These are phyloP conservation scores for Trigoniulus corallinus DNA, from an alignment of 1,140 invertebrate species.

Conservation along the genomic window DNA sequence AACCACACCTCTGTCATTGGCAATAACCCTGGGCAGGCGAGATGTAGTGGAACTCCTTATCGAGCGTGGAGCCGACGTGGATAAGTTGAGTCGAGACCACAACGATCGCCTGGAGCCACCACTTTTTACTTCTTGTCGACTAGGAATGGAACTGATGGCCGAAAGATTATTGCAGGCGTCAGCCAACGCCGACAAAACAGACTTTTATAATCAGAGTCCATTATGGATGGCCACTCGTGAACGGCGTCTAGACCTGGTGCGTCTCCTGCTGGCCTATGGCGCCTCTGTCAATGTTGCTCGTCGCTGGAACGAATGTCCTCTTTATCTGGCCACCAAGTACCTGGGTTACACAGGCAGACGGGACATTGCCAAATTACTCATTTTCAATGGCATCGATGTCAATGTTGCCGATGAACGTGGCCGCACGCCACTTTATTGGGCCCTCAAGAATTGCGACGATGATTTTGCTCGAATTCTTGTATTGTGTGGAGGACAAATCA, in stretches of 20 bases:
- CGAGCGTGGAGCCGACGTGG: slow-evolving; percentile 15
- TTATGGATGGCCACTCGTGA: slow-evolving; percentile 15
- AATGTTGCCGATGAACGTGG: slow-evolving; percentile 2
- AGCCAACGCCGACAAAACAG: slow-evolving; percentile 15
- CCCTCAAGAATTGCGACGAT: slow-evolving; percentile 3
- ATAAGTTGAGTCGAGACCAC: slow-evolving; percentile 13
- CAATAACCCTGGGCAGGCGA: slow-evolving; percentile 17
- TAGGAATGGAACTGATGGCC: slow-evolving; percentile 16
- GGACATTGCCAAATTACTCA: slow-evolving; percentile 9
- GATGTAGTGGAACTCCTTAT: slow-evolving; percentile 18
- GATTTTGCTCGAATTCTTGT: slow-evolving; percentile 7
- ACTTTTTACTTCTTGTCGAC: slow-evolving; percentile 18
- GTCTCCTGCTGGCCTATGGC: slow-evolving; percentile 10
- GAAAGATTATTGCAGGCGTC: slow-evolving; percentile 12
- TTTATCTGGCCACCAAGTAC: slow-evolving; percentile 6
- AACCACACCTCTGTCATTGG: slow-evolving; percentile 20
- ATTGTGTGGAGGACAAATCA: slow-evolving; percentile 4
- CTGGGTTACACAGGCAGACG: background rate
- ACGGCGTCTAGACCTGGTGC: slow-evolving; percentile 9
- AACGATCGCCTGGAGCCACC: slow-evolving; percentile 14
- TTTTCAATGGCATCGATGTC: slow-evolving; percentile 8
- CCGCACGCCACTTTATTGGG: slow-evolving; percentile 6
- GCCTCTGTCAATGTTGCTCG: slow-evolving; percentile 5
- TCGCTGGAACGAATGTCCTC: slow-evolving; percentile 10
- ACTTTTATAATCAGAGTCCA: slow-evolving; percentile 13